phyloP scores from a whole-genome alignment of 2,888 invertebrate species.

The Diachrysia chrysitis region DNA sequence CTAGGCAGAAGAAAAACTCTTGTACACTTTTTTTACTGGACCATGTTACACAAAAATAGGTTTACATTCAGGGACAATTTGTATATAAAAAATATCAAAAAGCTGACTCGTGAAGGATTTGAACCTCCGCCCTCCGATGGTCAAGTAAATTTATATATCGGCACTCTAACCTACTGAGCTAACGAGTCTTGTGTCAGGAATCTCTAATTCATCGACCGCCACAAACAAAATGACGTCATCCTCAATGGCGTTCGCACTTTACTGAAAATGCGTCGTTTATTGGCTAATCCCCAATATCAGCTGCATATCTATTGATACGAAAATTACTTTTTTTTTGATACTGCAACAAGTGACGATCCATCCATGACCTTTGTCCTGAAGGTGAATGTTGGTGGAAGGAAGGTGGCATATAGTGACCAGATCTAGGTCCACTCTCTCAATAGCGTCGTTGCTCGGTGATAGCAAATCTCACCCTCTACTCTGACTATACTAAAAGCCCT shows the following conservation, averaged over 20 bases:
- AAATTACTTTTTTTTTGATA: not conserved
- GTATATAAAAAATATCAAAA: slow-evolving; percentile 5
- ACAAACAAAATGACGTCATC: slow-evolving; percentile 15
- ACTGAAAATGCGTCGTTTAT: not conserved
- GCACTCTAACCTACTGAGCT: slow-evolving; percentile 68
- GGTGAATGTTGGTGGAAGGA: no score
- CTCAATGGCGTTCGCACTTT: not conserved
- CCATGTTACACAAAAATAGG: no score
- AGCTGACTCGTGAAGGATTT: slow-evolving; percentile 67
- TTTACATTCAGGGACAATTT: not conserved
- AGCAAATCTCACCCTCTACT: no score
- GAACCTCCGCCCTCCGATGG: slow-evolving; percentile 69
- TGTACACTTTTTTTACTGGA: no score
- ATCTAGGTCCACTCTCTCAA: no score
- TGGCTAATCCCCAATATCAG: not conserved
- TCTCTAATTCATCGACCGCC: not conserved
- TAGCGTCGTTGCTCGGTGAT: no score
- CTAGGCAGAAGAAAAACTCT: no score
- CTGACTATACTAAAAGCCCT: no score
- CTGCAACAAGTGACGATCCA: no score
- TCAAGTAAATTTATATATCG: slow-evolving; percentile 57
- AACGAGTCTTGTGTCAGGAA: slow-evolving; percentile 27
- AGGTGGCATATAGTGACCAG: no score
- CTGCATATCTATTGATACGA: not conserved
- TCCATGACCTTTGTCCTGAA: no score